These are phyloP conservation scores for Kryptolebias marmoratus DNA, from an alignment of 2,113 vertebrate species.

Conservation along the genomic window DNA sequence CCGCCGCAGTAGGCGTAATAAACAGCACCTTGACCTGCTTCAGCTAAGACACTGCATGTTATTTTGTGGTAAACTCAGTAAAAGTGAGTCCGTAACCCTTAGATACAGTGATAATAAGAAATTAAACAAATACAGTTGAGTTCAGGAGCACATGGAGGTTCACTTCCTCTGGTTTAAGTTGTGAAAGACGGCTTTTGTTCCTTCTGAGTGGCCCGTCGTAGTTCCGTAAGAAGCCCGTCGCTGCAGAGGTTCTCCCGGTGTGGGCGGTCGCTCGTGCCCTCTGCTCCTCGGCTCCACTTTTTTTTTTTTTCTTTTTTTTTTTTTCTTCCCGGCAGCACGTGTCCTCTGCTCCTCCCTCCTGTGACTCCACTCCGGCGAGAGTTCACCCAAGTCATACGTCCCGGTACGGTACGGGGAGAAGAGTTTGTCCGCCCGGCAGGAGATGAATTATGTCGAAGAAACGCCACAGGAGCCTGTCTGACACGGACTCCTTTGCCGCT, in stretches of 20 bases:
- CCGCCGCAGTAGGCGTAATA: too few species aligned
- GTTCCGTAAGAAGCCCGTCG: background rate
- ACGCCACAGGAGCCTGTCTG: background rate
- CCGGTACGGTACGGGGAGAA: constrained; percentile 5
- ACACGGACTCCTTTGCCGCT: background rate
- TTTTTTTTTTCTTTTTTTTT: background rate
- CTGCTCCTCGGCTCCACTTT: constrained; percentile 22
- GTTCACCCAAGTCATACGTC: constrained; percentile 33
- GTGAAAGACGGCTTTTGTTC: too few species aligned
- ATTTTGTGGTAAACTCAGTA: too few species aligned
- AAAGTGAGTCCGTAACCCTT: too few species aligned
- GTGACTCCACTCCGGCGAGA: constrained; percentile 24
- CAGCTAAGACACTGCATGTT: too few species aligned
- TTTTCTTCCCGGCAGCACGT: constrained; percentile 54
- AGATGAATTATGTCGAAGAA: background rate
- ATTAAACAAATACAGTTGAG: too few species aligned
- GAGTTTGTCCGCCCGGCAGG: background rate
- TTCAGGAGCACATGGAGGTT: too few species aligned
- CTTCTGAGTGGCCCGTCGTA: too few species aligned
- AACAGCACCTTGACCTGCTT: too few species aligned
- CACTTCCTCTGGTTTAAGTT: too few species aligned
- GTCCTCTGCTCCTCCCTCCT: constrained; percentile 56
- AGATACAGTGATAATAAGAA: too few species aligned
- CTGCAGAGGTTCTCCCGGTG: background rate
- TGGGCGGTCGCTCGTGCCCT: constrained; percentile 14